Conservation (phyloP, 30 jellyfish, hydroid and myxozoan genomes). For the Sanderia malayensis region DNA sequence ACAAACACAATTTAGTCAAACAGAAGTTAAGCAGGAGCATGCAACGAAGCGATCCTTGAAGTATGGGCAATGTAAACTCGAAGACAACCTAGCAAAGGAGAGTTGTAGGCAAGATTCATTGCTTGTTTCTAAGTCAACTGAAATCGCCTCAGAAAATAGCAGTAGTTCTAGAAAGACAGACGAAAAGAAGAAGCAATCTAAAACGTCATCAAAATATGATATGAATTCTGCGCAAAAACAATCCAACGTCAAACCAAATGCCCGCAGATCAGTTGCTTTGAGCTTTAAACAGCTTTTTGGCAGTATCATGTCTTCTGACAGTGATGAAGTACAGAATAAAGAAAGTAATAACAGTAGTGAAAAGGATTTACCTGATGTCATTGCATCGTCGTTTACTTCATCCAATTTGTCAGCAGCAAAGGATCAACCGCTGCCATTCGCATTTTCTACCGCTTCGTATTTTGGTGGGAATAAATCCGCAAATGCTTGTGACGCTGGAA, state of each 20-base stretch:
- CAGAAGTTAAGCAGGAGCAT: too few relatives aligned
- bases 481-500: not conserved
- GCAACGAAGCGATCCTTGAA: too few relatives aligned
- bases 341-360: not conserved
- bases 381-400: conserved; percentile 58
- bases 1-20: too few relatives aligned
- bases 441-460: conserved; percentile 27
- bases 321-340: not conserved
- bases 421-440: conserved; percentile 26
- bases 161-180: too few relatives aligned
- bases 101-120: too few relatives aligned
- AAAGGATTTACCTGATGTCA: not conserved
- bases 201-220: too few relatives aligned
- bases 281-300: conserved; percentile 28
- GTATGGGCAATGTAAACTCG: too few relatives aligned
- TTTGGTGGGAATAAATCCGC: conserved; percentile 18
- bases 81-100: too few relatives aligned
- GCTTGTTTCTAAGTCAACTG: too few relatives aligned
- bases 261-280: conserved; percentile 18
- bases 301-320: not conserved
- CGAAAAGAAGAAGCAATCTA: too few relatives aligned
- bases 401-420: not conserved
- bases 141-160: too few relatives aligned
- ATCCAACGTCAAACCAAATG: not conserved
- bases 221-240: not conserved